These are phyloP conservation scores for Dasyornis broadbenti DNA, from an alignment of 2,113 vertebrate species.

Conservation along the genomic window DNA sequence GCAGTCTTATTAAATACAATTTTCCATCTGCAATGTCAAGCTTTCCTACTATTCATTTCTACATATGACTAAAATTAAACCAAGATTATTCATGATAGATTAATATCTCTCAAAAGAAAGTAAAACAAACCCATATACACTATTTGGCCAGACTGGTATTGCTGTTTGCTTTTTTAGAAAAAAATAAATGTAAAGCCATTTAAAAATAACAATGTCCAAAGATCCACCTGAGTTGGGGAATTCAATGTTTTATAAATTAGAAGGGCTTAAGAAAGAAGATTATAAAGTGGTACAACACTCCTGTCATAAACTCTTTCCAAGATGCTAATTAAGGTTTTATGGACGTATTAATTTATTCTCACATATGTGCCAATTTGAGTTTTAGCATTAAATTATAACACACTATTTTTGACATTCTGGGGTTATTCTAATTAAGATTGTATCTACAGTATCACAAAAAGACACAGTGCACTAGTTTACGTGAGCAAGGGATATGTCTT, in stretches of 20 bases:
- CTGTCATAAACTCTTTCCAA: conserved; percentile 23
- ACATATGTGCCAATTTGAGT: conserved; percentile 61
- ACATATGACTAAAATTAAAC: not conserved
- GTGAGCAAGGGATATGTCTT: not conserved
- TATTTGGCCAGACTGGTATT: not conserved
- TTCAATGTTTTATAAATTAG: not conserved
- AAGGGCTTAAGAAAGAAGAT: not conserved
- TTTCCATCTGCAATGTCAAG: conserved; percentile 33
- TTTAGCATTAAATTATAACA: conserved; percentile 66
- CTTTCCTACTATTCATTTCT: conserved; percentile 10
- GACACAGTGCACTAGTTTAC: not conserved
- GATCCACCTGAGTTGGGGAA: not conserved
- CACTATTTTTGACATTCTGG: conserved; percentile 39
- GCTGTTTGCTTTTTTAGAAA: not conserved
- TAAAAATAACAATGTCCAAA: not conserved
- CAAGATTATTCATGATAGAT: not conserved
- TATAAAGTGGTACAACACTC: not conserved
- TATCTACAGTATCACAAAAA: not conserved
- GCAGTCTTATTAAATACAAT: conserved; percentile 23
- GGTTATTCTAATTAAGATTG: conserved; percentile 64
- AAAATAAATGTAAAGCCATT: not conserved
- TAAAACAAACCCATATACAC: not conserved
- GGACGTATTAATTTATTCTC: conserved; percentile 17
- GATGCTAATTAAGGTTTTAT: conserved; percentile 29
- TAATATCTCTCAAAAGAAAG: not conserved